A percentile compares a stretch with the other conserved stretches of the same genome.
These are phyloP conservation scores for Spialia ferax DNA, from an alignment of 2,888 invertebrate species.

Conservation along the genomic window DNA sequence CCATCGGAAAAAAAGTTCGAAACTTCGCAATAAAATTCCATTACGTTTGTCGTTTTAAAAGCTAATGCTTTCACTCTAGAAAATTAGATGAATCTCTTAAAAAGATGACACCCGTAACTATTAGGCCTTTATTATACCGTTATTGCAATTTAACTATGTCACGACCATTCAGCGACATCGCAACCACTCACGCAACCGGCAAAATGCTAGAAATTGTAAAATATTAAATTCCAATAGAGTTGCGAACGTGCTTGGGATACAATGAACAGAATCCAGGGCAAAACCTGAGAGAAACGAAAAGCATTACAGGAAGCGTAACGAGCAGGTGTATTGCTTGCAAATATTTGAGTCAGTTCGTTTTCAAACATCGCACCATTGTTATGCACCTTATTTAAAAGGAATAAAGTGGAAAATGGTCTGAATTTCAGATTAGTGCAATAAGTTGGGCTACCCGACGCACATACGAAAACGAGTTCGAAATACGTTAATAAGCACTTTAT, in stretches of 20 bases:
- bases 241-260: constrained; percentile 47
- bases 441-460: constrained; percentile 17
- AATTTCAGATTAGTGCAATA: constrained; percentile 14
- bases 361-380: background rate
- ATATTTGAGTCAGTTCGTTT: constrained; percentile 48
- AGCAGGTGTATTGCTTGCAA: constrained; percentile 49
- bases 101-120: constrained; percentile 11
- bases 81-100: background rate
- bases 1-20: too few relatives aligned
- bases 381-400: constrained; percentile 9
- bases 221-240: constrained; percentile 34
- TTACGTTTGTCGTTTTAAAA: background rate
- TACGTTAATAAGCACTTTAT: constrained; percentile 49
- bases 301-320: constrained; percentile 59
- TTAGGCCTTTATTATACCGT: constrained; percentile 20
- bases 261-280: constrained; percentile 51
- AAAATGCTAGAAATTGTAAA: constrained; percentile 20
- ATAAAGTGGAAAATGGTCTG: constrained; percentile 23
- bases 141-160: constrained; percentile 27
- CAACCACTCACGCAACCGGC: constrained; percentile 18
- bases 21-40: background rate
- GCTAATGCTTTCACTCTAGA: background rate
- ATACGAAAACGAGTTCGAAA: constrained; percentile 41
- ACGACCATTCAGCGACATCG: constrained; percentile 18
- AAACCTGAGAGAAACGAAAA: constrained; percentile 57